Evolutionary conservation across 2,113 vertebrate species (phyloP), one percentile per base, ranked within the genome.

Genomic region (Rhinoptilus africanus): DNA sequence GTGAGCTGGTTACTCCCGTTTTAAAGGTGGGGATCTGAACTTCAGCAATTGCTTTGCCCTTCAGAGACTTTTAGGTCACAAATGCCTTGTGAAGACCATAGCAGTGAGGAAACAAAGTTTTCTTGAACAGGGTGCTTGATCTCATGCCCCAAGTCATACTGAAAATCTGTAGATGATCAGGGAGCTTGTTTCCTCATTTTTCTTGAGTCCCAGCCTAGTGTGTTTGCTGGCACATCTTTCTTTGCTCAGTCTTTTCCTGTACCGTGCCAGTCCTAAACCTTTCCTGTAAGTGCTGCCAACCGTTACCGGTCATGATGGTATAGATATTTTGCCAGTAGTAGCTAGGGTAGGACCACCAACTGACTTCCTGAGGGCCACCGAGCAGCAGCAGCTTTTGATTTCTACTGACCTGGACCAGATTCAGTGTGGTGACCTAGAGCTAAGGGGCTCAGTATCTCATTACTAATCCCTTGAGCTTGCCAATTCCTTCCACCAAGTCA

Each of bases 401-500:
- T 97, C 93, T 95, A 6, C 89, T 97, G 97, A 95, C 95, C 93
- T 97, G 94, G 87, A 87, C 96, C 94, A 83, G 93, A 94, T 94
- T 97, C 95, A 91, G 89, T 94, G 94, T 97, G 92, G 93, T 97
- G 96, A 97, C 96, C 97, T 96, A 93, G 91, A 95, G 96, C 87
- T 96, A 91, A 94, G 81, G 92, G 96, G 96, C 96, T 97, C 96
- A 95, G 95, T 92, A 97, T 97, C 96, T 97, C 87, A 94, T 97
- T 97, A 97, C 96, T 97, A 97, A 97, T 97, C 96, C 95, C 81
- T 89, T 97, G 95, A 97, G 94, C 96, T 93, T 82, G 89, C 96
- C 97, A 96, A 97, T 97, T 97, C 94, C 96, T 96, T 96, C 96
- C 59, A 95, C 81, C 96, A 96, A 96, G 96, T 95, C 93, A 85